Conservation (phyloP, 2,888 invertebrate species). For the Eristalis intricaria region DNA sequence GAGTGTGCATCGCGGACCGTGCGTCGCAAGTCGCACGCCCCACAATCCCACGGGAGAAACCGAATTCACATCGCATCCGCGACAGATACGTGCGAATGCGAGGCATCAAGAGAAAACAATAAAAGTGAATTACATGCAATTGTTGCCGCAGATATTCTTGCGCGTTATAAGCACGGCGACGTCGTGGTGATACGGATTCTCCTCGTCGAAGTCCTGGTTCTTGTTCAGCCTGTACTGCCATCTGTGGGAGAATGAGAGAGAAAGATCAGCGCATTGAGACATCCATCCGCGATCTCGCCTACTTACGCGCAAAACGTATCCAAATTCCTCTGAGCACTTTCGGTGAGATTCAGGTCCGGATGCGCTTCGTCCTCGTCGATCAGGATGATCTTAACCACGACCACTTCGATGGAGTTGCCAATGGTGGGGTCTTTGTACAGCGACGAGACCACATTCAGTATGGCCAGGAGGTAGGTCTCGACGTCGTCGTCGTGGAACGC, state of each 20-base stretch:
- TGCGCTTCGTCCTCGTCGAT: slow-evolving; percentile 83
- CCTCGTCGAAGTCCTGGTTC: slow-evolving; percentile 83
- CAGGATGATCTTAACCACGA: slow-evolving; percentile 92
- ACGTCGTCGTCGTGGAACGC: slow-evolving; percentile 93
- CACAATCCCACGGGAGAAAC: slow-evolving; percentile 4
- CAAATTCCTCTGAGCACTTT: slow-evolving; percentile 91
- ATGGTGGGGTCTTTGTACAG: slow-evolving; percentile 94
- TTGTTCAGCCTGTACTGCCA: slow-evolving; percentile 90
- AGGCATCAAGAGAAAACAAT: background rate
- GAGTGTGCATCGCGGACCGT: background rate
- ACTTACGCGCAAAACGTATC: slow-evolving; percentile 89
- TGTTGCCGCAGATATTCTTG: slow-evolving; percentile 86
- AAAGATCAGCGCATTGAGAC: background rate
- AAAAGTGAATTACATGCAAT: slow-evolving; percentile 79
- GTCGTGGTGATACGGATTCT: slow-evolving; percentile 94
- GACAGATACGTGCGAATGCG: too few species aligned
- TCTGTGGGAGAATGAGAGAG: slow-evolving; percentile 74
- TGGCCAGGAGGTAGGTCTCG: slow-evolving; percentile 92
- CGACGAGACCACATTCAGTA: slow-evolving; percentile 95
- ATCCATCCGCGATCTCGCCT: slow-evolving; percentile 7
- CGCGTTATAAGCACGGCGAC: slow-evolving; percentile 93
- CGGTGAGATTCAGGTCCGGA: slow-evolving; percentile 87
- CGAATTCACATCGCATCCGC: slow-evolving; percentile 21
- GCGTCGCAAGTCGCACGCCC: background rate
- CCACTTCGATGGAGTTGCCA: slow-evolving; percentile 94